A percentile compares a stretch with the other conserved stretches of the same genome.
Evolutionary conservation across 2,113 vertebrate species (phyloP).

Genomic region (Lanius ludovicianus): DNA sequence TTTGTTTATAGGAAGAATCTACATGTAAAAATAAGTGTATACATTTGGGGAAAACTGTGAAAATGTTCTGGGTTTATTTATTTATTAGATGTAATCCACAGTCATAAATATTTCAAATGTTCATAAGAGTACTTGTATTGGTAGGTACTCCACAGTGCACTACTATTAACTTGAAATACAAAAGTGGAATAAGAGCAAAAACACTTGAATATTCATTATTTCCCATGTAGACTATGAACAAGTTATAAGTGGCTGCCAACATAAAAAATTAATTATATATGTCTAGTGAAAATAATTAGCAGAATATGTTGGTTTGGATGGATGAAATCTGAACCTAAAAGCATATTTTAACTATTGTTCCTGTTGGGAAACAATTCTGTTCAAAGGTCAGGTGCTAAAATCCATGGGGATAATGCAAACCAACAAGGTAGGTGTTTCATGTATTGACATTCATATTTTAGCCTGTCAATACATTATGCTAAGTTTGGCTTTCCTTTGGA

Average conservation of each 20-base stretch:
- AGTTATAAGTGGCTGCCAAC: neutral
- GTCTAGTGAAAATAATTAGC: neutral
- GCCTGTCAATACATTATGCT: neutral
- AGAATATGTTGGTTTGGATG: neutral
- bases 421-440: neutral
- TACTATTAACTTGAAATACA: neutral
- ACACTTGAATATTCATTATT: neutral
- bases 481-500: neutral
- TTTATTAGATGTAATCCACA: neutral
- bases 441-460: neutral
- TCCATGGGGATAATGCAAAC: neutral
- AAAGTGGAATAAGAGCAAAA: neutral
- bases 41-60: neutral
- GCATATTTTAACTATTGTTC: neutral
- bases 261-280: neutral
- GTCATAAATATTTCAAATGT: neutral
- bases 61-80: slow-evolving; percentile 12
- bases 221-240: neutral
- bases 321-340: neutral
- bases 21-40: neutral
- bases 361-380: neutral
- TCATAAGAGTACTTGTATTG: neutral
- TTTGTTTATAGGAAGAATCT: neutral
- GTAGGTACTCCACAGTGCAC: neutral
- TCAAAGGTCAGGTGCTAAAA: neutral